Percentiles rank a stretch among this genome's conserved stretches.
phyloP scores from a whole-genome alignment of 2,888 invertebrate genomes.

The Caenorhabditis sp. region DNA sequence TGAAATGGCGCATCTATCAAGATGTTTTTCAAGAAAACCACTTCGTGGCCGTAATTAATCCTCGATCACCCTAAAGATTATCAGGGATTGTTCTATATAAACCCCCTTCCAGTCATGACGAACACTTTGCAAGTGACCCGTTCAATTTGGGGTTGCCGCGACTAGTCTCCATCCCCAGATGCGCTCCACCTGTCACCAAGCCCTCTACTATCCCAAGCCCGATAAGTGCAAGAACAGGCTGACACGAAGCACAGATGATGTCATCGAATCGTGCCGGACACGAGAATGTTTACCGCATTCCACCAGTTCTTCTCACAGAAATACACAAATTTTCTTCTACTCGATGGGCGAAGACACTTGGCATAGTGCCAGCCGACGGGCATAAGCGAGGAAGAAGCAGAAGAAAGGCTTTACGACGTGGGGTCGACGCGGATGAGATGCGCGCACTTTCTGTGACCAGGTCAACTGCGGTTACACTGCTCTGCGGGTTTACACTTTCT shows the following conservation, averaged over 20 bases:
- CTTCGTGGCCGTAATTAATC: no score
- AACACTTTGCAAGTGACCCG: neutral
- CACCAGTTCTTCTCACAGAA: slow-evolving; percentile 1
- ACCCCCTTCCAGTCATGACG: neutral
- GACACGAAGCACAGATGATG: slow-evolving; percentile 1
- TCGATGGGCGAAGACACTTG: slow-evolving; percentile 13
- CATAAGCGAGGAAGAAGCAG: slow-evolving; percentile 13
- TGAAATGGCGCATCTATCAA: no score
- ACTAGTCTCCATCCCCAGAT: neutral
- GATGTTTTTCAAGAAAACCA: no score
- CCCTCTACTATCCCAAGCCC: neutral
- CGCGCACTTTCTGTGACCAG: slow-evolving; percentile 58
- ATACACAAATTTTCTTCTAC: slow-evolving; percentile 13
- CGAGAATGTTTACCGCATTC: slow-evolving; percentile 46
- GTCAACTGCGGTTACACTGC: slow-evolving; percentile 55
- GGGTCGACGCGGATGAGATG: neutral
- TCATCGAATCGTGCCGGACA: neutral
- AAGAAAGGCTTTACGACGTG: slow-evolving; percentile 53
- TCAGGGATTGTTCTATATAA: neutral
- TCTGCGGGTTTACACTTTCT: slow-evolving; percentile 17
- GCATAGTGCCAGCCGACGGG: slow-evolving; percentile 48
- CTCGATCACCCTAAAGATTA: no score
- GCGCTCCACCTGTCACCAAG: neutral
- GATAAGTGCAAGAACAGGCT: neutral
- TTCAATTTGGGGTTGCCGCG: neutral